Percentiles rank a stretch among this genome's conserved stretches.
phyloP scores from a whole-genome alignment of 1,140 invertebrate species.

The Halictus rubicundus region DNA sequence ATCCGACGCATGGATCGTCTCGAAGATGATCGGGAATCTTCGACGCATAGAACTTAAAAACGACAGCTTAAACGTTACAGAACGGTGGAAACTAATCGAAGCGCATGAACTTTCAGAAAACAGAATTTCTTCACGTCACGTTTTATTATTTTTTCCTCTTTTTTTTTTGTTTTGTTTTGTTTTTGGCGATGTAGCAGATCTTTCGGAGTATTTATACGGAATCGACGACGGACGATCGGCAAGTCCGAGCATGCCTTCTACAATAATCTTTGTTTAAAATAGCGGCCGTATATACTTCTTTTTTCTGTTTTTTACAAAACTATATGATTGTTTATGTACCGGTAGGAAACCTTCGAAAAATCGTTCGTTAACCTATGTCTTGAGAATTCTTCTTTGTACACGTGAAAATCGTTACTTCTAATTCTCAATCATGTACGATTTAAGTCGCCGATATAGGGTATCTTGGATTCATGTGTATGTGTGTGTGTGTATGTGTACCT shows the following conservation, averaged over 20 bases:
- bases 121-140: conserved; percentile 20
- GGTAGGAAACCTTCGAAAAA: conserved; percentile 43
- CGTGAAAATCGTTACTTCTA: conserved; percentile 37
- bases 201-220: conserved; percentile 23
- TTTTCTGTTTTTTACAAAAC: conserved; percentile 34
- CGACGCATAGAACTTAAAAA: no score
- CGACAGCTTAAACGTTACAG: no score
- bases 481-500: no score
- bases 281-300: conserved; percentile 29
- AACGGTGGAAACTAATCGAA: conserved; percentile 19
- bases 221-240: conserved; percentile 6
- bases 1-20: conserved; percentile 2
- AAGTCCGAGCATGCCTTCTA: conserved; percentile 20
- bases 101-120: conserved; percentile 35
- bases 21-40: no score
- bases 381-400: conserved; percentile 35
- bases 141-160: neutral
- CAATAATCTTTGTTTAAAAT: conserved; percentile 8
- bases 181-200: conserved; percentile 40
- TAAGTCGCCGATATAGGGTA: conserved; percentile 31
- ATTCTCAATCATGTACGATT: conserved; percentile 33
- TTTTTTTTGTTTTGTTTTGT: no score
- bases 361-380: conserved; percentile 20
- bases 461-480: neutral
- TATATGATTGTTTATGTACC: conserved; percentile 38